These are phyloP conservation scores for Falcaria lacertinaria DNA, from an alignment of 2,888 invertebrate genomes.

Conservation along the genomic window DNA sequence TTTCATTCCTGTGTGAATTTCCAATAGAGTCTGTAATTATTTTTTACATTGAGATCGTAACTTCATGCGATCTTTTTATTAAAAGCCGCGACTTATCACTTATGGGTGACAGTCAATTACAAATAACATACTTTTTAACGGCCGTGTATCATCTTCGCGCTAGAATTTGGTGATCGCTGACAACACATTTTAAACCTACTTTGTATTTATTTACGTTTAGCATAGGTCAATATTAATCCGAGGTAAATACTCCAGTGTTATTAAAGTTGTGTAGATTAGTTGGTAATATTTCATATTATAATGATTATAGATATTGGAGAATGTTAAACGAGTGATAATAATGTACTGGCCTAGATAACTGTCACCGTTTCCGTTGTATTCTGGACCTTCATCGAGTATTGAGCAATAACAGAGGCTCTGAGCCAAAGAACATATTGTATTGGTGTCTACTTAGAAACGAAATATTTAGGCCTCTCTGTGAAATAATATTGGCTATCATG, in stretches of 20 bases:
- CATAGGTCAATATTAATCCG: slow-evolving; percentile 55
- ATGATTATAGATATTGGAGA: slow-evolving; percentile 35
- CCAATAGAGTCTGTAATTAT: background rate
- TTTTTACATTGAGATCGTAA: background rate
- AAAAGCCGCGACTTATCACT: slow-evolving; percentile 64
- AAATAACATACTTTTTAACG: slow-evolving; percentile 32
- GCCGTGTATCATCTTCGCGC: slow-evolving; percentile 23
- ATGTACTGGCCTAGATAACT: slow-evolving; percentile 55
- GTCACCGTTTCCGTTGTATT: slow-evolving; percentile 20
- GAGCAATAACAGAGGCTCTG: background rate
- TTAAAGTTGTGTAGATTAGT: slow-evolving; percentile 62
- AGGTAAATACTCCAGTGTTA: slow-evolving; percentile 58
- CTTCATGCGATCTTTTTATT: slow-evolving; percentile 13
- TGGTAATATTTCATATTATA: slow-evolving; percentile 48
- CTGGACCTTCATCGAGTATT: background rate
- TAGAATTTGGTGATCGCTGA: slow-evolving; percentile 34
- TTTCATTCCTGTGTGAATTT: background rate
- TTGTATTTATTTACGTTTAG: slow-evolving; percentile 60
- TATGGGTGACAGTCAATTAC: slow-evolving; percentile 69
- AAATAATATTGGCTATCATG: slow-evolving; percentile 31
- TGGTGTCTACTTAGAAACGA: slow-evolving; percentile 33
- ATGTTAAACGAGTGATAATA: slow-evolving; percentile 43
- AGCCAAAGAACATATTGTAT: slow-evolving; percentile 14
- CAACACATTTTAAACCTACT: slow-evolving; percentile 46
- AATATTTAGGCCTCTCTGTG: background rate